A percentile compares a stretch with the other conserved stretches of the same genome.
phyloP scores from a whole-genome alignment of 2,797 vertebrate genomes.

The Sebastes diaconus region DNA sequence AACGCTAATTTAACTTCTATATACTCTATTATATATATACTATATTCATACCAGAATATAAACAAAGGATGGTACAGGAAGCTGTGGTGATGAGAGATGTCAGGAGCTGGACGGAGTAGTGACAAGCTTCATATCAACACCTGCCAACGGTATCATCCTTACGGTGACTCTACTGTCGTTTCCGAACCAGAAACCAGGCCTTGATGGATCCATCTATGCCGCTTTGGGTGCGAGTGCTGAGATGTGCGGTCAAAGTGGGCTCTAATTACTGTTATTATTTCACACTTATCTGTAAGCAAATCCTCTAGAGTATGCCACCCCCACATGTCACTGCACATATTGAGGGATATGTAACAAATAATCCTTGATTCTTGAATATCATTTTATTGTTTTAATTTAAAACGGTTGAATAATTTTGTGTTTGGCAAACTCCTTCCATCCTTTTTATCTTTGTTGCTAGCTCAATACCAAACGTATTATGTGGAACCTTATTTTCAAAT shows the following conservation, averaged over 20 bases:
- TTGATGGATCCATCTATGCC: not conserved
- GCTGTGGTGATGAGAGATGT: not conserved
- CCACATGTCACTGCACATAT: not conserved
- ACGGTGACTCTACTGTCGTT: not conserved
- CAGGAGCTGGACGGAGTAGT: not conserved
- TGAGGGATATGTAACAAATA: not conserved
- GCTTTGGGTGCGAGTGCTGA: not conserved
- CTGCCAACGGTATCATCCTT: not conserved
- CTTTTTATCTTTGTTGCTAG: not conserved
- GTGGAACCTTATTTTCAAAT: not conserved
- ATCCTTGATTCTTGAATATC: not conserved
- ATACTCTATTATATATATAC: too few relatives aligned
- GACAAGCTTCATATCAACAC: not conserved
- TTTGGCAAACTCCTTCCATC: not conserved
- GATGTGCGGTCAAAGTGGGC: not conserved
- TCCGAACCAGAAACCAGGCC: not conserved
- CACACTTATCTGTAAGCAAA: not conserved
- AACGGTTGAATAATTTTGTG: rapidly evolving
- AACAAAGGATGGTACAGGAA: rapidly evolving
- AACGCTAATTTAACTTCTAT: too few relatives aligned
- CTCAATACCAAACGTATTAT: not conserved
- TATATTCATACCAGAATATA: too few relatives aligned
- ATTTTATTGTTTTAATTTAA: not conserved
- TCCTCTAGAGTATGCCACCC: not conserved
- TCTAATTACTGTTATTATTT: not conserved